Conservation (phyloP, 2,113 vertebrate genomes). For the Archocentrus centrarchus region DNA sequence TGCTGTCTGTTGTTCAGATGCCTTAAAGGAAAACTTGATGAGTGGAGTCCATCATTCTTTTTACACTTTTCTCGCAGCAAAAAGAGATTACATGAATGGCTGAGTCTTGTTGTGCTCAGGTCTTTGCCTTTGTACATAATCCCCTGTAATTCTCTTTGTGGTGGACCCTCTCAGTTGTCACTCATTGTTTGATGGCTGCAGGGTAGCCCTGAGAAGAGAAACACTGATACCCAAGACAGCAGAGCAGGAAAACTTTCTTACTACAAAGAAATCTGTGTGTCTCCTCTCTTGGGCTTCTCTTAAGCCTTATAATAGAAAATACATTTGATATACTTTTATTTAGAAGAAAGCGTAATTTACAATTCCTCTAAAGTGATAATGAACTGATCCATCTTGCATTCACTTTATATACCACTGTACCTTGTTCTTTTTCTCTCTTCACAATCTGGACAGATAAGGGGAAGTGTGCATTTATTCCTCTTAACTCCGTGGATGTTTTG, state of each 20-base stretch:
- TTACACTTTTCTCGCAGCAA: slow-evolving; percentile 16
- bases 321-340: background rate
- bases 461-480: background rate
- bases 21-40: slow-evolving; percentile 10
- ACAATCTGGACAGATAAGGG: background rate
- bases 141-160: slow-evolving; percentile 76
- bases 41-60: slow-evolving; percentile 8
- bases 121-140: slow-evolving; percentile 71
- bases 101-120: slow-evolving; percentile 59
- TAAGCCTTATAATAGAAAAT: background rate
- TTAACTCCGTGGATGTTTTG: background rate
- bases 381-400: background rate
- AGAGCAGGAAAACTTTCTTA: slow-evolving; percentile 10
- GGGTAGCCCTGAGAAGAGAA: slow-evolving; percentile 22
- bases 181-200: slow-evolving; percentile 52
- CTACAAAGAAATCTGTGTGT: slow-evolving; percentile 2
- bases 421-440: background rate
- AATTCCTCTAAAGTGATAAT: background rate
- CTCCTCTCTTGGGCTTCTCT: background rate
- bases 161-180: slow-evolving; percentile 59
- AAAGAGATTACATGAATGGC: slow-evolving; percentile 73
- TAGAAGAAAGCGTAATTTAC: background rate
- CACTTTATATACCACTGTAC: background rate
- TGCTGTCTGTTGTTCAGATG: background rate
- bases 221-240: slow-evolving; percentile 6